Base-by-base conservation (phyloP, 2,113 vertebrate species). In the Leptobrachium leishanense region DNA sequence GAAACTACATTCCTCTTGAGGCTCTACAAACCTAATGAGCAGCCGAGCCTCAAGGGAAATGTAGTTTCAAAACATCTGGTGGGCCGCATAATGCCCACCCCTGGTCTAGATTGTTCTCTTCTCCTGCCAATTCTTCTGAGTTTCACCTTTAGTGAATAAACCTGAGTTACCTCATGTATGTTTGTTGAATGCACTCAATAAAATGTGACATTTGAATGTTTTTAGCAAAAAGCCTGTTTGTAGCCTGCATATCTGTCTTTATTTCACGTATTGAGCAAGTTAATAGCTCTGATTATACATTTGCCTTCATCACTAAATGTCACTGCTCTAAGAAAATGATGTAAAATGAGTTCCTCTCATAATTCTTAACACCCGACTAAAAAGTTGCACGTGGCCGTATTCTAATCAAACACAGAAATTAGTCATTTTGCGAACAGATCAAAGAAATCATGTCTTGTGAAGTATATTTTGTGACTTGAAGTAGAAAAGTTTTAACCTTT, bases 401-500 rank as follows among this genome's bases (percentile, higher is more conserved):
- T 74, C 42, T 50, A 67, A 73, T 79, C 62, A 68, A 73, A 39
- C 54, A 59, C 66, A 57, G 6, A 81, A 46, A 68, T 81, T 59
- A 81, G 53, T 74, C 55, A 74, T 72, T 74, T 74, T 67, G 44
- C 59, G 72, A 81, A 68, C 41, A 68, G 31, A 77, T 66, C 72
- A 80, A 73, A 53, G 57, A 74, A 12, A 72, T 72, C 69, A 53
- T 11, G 54, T 54, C 50, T 39, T 41, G 31, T 13, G 31, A 81
- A 31, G 20, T 31, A 31, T 31, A 1, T 31, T 31, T 39, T 74
- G 72, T 43, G 64, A 68, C 64, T 50, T 74, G 78, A 74, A 68
- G 72, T 74, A 74, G 78, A 81, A 81, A n/a, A 77, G 64, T 74
- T 81, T 68, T 81, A 81, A 74, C 78, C 78, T 81, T 81, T 81